These are phyloP conservation scores for Lagorchestes hirsutus DNA, from an alignment of 2,797 vertebrate genomes.

Conservation along the genomic window DNA sequence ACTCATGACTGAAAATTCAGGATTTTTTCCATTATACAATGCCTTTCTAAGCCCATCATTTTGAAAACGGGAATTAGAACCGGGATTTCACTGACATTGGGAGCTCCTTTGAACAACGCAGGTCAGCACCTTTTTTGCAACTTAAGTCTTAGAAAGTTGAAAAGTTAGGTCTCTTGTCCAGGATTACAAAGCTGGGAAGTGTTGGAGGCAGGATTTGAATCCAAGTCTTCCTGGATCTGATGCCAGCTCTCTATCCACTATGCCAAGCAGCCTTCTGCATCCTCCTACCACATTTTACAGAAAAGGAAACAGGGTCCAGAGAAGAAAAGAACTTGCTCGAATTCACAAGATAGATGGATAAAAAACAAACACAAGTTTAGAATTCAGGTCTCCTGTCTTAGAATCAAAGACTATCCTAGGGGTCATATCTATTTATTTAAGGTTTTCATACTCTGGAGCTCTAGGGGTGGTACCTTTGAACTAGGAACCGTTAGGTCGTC, in stretches of 20 bases:
- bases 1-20: neutral
- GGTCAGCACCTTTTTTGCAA: neutral
- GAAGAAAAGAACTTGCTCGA: neutral
- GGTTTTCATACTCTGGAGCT: neutral
- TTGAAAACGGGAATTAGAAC: neutral
- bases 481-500: constrained; percentile 16
- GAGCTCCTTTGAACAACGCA: neutral
- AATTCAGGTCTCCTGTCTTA: neutral
- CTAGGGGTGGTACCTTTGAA: constrained; percentile 3
- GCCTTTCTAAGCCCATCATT: neutral
- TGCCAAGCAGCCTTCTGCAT: neutral
- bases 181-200: neutral
- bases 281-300: neutral
- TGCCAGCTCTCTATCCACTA: neutral
- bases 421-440: constrained; percentile 7
- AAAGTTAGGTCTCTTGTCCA: neutral
- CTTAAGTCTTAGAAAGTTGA: neutral
- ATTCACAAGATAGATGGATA: constrained; percentile 21
- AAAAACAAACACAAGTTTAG: constrained; percentile 7
- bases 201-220: neutral
- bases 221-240: neutral
- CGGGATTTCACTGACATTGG: neutral
- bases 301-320: neutral
- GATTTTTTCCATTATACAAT: neutral
- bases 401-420: neutral